Evolutionary conservation across 2,888 invertebrate genomes (phyloP).

Genomic region (Endotricha flammealis): DNA sequence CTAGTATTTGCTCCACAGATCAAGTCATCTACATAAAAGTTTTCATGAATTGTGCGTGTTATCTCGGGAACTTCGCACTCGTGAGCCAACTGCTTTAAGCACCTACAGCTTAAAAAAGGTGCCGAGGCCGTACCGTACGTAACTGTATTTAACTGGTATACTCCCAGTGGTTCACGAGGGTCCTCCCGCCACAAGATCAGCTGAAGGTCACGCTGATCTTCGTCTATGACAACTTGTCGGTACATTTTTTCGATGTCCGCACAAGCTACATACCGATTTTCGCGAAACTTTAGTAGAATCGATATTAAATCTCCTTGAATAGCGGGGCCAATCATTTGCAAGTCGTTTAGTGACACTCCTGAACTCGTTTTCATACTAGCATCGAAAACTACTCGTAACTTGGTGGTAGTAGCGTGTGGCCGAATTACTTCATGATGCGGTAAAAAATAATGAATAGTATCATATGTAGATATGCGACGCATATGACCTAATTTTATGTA

Average conservation of each 20-base stretch:
- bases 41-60: neutral
- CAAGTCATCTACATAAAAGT: slow-evolving; percentile 11
- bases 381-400: slow-evolving; percentile 19
- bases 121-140: slow-evolving; percentile 32
- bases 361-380: slow-evolving; percentile 15
- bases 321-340: slow-evolving; percentile 23
- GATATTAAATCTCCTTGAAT: slow-evolving; percentile 27
- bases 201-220: slow-evolving; percentile 28
- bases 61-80: slow-evolving; percentile 20
- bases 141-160: slow-evolving; percentile 27
- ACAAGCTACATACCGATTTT: slow-evolving; percentile 25
- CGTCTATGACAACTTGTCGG: slow-evolving; percentile 25
- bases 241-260: slow-evolving; percentile 33
- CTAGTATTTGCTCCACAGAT: neutral
- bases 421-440: slow-evolving; percentile 19
- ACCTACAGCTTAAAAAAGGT: slow-evolving; percentile 29
- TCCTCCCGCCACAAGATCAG: slow-evolving; percentile 33
- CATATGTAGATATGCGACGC: slow-evolving; percentile 13
- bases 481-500: slow-evolving; percentile 13
- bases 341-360: slow-evolving; percentile 22
- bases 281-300: slow-evolving; percentile 25
- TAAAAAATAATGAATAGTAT: slow-evolving; percentile 15
- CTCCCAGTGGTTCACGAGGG: slow-evolving; percentile 17
- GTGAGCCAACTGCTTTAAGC: slow-evolving; percentile 27
- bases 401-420: slow-evolving; percentile 14